These are phyloP conservation scores for Melanotaenia nigrans DNA, from an alignment of 2,797 vertebrate genomes.

Conservation along the genomic window DNA sequence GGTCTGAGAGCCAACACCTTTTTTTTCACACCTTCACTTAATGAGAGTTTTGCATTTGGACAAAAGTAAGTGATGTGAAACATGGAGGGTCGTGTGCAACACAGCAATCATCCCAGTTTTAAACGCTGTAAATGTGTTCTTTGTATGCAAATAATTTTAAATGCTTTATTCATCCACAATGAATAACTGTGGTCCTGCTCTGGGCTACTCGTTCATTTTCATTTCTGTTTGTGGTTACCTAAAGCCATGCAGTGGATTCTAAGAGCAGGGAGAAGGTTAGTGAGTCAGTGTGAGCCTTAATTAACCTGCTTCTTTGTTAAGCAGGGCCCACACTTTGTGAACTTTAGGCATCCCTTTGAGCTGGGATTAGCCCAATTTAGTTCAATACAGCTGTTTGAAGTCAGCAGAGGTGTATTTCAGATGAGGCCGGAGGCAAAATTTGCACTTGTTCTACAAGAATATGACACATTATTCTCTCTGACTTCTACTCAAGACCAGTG, in stretches of 20 bases:
- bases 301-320: slow-evolving; percentile 77
- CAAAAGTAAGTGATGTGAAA: slow-evolving; percentile 31
- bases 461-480: slow-evolving; percentile 58
- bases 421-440: slow-evolving; percentile 62
- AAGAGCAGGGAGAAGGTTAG: slow-evolving; percentile 32
- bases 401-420: slow-evolving; percentile 69
- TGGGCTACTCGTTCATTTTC: slow-evolving; percentile 44
- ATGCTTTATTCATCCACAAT: slow-evolving; percentile 66
- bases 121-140: slow-evolving; percentile 60
- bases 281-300: slow-evolving; percentile 72
- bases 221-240: slow-evolving; percentile 47
- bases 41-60: slow-evolving; percentile 65
- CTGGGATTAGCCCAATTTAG: slow-evolving; percentile 78
- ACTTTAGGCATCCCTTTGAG: slow-evolving; percentile 80
- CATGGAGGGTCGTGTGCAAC: slow-evolving; percentile 34
- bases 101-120: slow-evolving; percentile 46
- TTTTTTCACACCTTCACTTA: slow-evolving; percentile 70
- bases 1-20: slow-evolving; percentile 74
- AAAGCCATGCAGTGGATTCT: slow-evolving; percentile 52
- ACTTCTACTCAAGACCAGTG: slow-evolving; percentile 46
- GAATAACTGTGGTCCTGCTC: slow-evolving; percentile 46
- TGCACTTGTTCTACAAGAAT: slow-evolving; percentile 65
- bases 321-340: slow-evolving; percentile 71
- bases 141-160: slow-evolving; percentile 59
- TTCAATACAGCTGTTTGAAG: slow-evolving; percentile 71